phyloP scores from a whole-genome alignment of 2,113 vertebrate genomes.

The Corynorhinus townsendii region DNA sequence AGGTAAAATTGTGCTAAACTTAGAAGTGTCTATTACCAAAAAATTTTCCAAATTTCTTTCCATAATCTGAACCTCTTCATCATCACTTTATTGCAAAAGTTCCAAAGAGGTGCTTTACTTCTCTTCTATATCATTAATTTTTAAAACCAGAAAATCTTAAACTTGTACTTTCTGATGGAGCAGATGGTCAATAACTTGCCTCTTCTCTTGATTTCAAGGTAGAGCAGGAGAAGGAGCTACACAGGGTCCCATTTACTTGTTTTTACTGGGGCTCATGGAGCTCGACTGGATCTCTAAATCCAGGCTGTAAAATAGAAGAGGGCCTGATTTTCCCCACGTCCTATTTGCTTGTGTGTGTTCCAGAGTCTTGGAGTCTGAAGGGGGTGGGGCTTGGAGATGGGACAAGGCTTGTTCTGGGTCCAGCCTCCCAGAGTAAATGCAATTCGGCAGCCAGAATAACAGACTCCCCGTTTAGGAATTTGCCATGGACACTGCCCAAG shows the following conservation, averaged over 20 bases:
- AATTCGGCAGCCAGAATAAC: conserved; percentile 1
- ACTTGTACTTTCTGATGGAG: not conserved
- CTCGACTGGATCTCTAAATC: not conserved
- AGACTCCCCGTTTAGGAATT: conserved; percentile 40
- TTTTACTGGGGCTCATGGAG: not conserved
- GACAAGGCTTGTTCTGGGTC: not conserved
- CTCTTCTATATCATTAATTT: not conserved
- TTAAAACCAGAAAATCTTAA: not conserved
- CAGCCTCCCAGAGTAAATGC: not conserved
- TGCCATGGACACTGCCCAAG: not conserved
- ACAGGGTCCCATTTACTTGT: not conserved
- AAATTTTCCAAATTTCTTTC: not conserved
- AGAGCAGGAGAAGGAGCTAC: not conserved
- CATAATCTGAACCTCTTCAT: not conserved
- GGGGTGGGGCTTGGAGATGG: not conserved
- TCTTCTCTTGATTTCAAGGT: not conserved
- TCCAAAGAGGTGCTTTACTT: not conserved
- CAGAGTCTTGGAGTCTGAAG: not conserved
- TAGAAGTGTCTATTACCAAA: not conserved
- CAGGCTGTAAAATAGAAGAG: not conserved
- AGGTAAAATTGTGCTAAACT: not conserved
- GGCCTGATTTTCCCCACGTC: not conserved
- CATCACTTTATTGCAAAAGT: not conserved
- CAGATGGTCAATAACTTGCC: not conserved
- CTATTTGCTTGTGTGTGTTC: not conserved